Base-by-base conservation (phyloP, 1,140 invertebrate species). In the Mamestra configurata region DNA sequence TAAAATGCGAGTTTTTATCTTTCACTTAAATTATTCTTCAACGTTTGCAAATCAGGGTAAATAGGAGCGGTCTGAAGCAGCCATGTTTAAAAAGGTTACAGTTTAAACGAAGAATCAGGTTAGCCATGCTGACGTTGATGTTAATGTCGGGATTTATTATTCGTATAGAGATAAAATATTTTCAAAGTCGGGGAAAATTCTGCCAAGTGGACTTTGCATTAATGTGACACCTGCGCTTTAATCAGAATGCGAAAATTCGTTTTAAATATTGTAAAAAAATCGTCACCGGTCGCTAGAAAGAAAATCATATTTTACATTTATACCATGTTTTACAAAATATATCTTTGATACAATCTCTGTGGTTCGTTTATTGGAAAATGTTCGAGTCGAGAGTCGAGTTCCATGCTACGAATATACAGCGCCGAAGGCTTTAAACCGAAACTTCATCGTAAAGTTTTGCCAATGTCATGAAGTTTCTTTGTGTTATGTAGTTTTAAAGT, bases 121-220 rank as follows among this genome's bases (percentile, higher is more conserved):
- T 73, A 37, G 31, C 71, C 31, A 43, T 13, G 43, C 53, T 73
- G 51, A 59, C 53, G 51, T 57, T 73, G 43, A 73, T 40, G 24
- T 40, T 71, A 71, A 71, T 68, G 64, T 55, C 49, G 49, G 66
- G 49, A 57, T 53, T 71, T 71, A 73, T 73, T 57, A 73, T 49
- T 40, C 31, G 35, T 37, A 57, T 57, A 57, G 43, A 43, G 51
- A 49, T 57, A 57, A 73, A 73, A 73, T 37, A 22, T 57, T 57
- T 73, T 73, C 18, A 73, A 43, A 73, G 10, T 57, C 37, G 35
- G 20, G 8, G 37, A 40, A 73, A 73, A 73, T 57, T 11, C 13
- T 73, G 51, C 20, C 35, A 40, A 73, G 71, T 59, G 71, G 51
- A 22, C 51, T 59, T 59, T 35, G 20, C 35, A 57, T 73, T 40